Evolutionary conservation across 2,113 vertebrate species (phyloP).

Genomic region (Mobula hypostoma): DNA sequence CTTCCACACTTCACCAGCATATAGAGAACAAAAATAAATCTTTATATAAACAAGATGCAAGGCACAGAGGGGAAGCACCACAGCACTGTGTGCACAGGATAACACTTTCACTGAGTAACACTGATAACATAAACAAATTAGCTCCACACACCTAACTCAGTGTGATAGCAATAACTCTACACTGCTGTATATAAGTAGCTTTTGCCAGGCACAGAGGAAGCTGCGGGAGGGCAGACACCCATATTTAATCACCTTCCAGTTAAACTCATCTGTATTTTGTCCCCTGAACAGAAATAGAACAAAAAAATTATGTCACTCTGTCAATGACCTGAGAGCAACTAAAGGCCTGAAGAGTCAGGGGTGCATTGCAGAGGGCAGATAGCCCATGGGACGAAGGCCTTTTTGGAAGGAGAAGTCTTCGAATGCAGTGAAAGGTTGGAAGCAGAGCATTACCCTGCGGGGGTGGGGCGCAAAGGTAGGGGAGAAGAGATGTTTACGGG

Average conservation of each 20-base stretch:
- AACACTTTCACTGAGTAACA: not conserved
- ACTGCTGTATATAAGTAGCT: not conserved
- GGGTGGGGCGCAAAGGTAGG: no score
- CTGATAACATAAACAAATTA: slow-evolving; percentile 27
- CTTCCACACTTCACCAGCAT: not conserved
- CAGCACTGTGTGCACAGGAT: not conserved
- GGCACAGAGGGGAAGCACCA: not conserved
- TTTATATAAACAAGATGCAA: slow-evolving; percentile 8
- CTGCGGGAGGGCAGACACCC: not conserved
- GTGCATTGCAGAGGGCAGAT: no score
- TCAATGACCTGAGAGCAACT: not conserved
- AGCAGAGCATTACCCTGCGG: no score
- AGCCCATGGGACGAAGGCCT: no score
- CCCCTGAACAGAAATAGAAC: not conserved
- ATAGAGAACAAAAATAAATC: not conserved
- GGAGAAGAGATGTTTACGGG: no score
- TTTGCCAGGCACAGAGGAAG: not conserved
- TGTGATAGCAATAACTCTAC: not conserved
- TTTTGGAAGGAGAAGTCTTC: no score
- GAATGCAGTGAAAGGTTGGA: no score
- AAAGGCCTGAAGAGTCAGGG: not conserved
- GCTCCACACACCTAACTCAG: not conserved
- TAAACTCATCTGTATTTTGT: not conserved
- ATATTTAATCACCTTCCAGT: not conserved
- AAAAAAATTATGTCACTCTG: not conserved